phyloP scores from a whole-genome alignment of 2,113 vertebrate species.

The Istiophorus platypterus region DNA sequence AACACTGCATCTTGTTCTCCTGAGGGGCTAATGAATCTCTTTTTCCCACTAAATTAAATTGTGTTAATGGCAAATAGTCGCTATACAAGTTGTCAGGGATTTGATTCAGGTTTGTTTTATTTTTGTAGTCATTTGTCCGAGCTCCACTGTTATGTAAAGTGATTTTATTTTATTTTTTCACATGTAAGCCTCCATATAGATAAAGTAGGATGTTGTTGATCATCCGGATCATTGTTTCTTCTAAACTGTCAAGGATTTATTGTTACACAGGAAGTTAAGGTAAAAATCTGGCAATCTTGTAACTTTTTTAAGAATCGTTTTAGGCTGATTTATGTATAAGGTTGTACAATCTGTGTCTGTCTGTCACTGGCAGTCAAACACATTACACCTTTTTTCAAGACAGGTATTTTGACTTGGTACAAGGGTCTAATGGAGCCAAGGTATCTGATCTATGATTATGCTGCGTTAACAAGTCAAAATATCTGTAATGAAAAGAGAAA shows the following conservation, averaged over 20 bases:
- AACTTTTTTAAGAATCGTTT: not conserved
- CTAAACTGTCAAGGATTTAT: not conserved
- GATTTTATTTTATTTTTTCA: not conserved
- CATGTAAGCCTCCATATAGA: not conserved
- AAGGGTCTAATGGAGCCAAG: not conserved
- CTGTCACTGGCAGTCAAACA: not conserved
- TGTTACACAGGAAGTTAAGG: not conserved
- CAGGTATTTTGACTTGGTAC: not conserved
- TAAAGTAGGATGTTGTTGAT: not conserved
- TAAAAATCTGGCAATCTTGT: not conserved
- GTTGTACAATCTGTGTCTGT: not conserved
- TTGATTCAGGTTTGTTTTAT: constrained; percentile 1
- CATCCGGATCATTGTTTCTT: not conserved
- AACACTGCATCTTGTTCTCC: not conserved
- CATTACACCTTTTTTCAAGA: not conserved
- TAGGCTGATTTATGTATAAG: not conserved
- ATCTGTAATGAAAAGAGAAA: not conserved
- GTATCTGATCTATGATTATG: not conserved
- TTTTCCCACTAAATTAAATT: not conserved
- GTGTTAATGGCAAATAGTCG: not conserved
- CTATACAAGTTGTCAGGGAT: constrained; percentile 22
- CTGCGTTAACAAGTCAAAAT: not conserved
- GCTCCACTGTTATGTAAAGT: constrained; percentile 25
- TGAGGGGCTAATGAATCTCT: not conserved
- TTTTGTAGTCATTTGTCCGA: not conserved